These are phyloP conservation scores for Diprion similis DNA, from an alignment of 1,140 invertebrate genomes.

Conservation along the genomic window DNA sequence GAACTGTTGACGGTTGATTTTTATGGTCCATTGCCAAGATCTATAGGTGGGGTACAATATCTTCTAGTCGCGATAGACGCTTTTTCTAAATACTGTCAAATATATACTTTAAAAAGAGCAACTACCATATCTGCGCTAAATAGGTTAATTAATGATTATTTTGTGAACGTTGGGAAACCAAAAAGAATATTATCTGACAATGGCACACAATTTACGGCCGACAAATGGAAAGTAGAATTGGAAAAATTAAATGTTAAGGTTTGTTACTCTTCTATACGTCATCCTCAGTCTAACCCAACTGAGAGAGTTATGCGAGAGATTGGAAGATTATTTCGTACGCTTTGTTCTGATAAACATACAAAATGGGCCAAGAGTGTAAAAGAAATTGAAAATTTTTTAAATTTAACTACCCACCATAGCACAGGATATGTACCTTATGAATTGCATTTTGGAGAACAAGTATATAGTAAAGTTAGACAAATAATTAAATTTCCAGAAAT, in stretches of 20 bases:
- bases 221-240: slow-evolving; percentile 19
- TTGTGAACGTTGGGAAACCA: slow-evolving; percentile 24
- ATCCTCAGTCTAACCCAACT: no score
- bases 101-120: no score
- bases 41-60: no score
- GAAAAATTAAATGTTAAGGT: slow-evolving; percentile 22
- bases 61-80: no score
- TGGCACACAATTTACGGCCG: slow-evolving; percentile 28
- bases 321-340: slow-evolving; percentile 24
- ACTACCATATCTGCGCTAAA: slow-evolving; percentile 20
- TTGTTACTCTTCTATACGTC: no score
- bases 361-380: slow-evolving; percentile 22
- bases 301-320: slow-evolving; percentile 27
- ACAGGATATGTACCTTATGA: no score
- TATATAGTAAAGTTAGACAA: no score
- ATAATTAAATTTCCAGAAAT: no score
- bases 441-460: no score
- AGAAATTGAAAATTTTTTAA: slow-evolving; percentile 19
- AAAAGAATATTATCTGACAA: slow-evolving; percentile 23
- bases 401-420: slow-evolving; percentile 23
- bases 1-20: slow-evolving; percentile 31
- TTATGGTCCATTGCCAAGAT: slow-evolving; percentile 33
- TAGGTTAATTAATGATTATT: slow-evolving; percentile 24
- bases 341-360: slow-evolving; percentile 22
- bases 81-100: no score